phyloP scores from a whole-genome alignment of 2,113 vertebrate species.

The Misgurnus mizolepis region DNA sequence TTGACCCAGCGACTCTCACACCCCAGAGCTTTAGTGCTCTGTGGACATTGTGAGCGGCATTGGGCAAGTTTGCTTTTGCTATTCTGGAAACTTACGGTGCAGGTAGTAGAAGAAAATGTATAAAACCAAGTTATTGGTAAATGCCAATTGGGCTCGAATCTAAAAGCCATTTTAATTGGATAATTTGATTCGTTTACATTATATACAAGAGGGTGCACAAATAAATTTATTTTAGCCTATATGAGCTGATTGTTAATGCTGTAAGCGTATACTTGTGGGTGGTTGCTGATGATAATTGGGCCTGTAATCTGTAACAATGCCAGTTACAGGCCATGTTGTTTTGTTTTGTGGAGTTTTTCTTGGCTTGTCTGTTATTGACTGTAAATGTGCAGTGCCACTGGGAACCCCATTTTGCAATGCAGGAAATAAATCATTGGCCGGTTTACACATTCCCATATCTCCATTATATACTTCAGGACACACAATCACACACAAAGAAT shows the following conservation, averaged over 20 bases:
- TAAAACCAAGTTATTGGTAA: no score
- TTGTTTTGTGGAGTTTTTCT: neutral
- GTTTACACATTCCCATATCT: no score
- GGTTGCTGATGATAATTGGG: neutral
- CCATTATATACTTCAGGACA: neutral
- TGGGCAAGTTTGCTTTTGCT: no score
- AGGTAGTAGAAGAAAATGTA: no score
- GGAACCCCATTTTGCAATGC: constrained; percentile 5
- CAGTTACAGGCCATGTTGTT: neutral
- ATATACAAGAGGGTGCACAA: no score
- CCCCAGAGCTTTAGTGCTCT: no score
- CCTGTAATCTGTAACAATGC: neutral
- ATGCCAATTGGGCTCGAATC: no score
- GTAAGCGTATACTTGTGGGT: neutral
- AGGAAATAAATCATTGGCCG: neutral
- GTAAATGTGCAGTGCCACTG: constrained; percentile 5
- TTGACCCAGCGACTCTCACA: no score
- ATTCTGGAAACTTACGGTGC: no score
- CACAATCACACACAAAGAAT: neutral
- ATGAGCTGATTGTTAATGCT: neutral
- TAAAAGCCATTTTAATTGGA: no score
- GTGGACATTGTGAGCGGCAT: no score
- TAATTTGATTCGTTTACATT: no score
- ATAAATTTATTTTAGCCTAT: neutral
- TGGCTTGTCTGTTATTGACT: neutral